Evolutionary conservation across 2,888 invertebrate species (phyloP).

Genomic region (Drosophila bunnanda): DNA sequence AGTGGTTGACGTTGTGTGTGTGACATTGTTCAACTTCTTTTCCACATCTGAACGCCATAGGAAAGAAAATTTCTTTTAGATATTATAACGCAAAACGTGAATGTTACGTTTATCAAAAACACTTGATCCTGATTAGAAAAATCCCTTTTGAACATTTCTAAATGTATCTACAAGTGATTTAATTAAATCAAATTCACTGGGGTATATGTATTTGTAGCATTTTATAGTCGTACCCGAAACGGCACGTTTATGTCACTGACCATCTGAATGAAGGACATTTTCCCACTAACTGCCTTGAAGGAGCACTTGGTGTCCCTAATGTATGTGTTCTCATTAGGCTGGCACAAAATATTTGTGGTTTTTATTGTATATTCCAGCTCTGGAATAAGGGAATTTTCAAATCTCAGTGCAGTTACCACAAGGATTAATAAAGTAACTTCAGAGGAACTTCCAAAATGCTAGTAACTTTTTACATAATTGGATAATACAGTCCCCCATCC

Average conservation of each 20-base stretch:
- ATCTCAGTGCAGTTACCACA: neutral
- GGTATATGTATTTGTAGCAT: neutral
- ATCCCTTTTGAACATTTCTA: neutral
- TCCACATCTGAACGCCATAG: neutral
- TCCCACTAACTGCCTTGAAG: neutral
- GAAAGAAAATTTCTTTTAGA: neutral
- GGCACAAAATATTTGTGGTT: neutral
- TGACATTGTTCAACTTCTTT: neutral
- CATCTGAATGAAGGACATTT: neutral
- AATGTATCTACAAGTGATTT: neutral
- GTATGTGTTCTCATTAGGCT: neutral
- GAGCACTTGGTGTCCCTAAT: neutral
- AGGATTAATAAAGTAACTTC: neutral
- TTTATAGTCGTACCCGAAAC: neutral
- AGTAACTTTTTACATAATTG: neutral
- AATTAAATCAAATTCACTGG: neutral
- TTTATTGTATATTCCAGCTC: neutral
- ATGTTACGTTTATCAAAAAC: constrained; percentile 1
- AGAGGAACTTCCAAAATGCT: neutral
- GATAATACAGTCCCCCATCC: neutral
- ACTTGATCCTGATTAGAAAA: neutral
- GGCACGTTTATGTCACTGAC: neutral
- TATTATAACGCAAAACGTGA: neutral
- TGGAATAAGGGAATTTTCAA: neutral
- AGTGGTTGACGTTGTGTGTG: constrained; percentile 1